Evolutionary conservation across 1,140 invertebrate species (phyloP), one percentile per base, ranked within the genome.

Genomic region (Drosophila kanapiae): DNA sequence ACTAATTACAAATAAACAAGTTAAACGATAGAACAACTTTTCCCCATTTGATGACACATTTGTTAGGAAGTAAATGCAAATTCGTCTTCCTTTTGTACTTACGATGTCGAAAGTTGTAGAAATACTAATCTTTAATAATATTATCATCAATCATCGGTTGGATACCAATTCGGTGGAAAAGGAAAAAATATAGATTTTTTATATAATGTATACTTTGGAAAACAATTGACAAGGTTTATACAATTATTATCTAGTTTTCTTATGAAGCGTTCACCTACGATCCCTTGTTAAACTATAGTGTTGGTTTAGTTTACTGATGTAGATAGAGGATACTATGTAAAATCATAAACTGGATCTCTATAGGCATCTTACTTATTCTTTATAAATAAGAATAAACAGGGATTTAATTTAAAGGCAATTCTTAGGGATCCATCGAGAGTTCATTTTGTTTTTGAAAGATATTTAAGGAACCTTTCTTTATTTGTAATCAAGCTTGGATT

Each of bases 1-100:
- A 63, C 33, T 63, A 63, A 31, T 63, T 54, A 49, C 49, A 40
- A 63, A 63, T 63, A 42, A 63, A 23, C 61, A 42, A 63, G 49
- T 54, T 63, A 42, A 63, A 31, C 37, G 29, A 16, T 23, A 35
- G 48, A 33, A 31, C 18, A 40, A 62, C 60, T 38, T 33, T 40
- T 54, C 37, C 29, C 23, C 23, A 38, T 53, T 9, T 18, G 35
- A 23, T 63, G 61, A 63, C 49, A 63, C 61, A 54, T 54, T 29
- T 33, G 31, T 54, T 54, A 54, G 49, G 61, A 63, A 63, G 38
- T 23, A 35, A 63, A 45, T 60, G 53, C 27, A 47, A 60, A 62
- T 51, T 38, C 35, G n/a, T n/a, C n/a, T n/a, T n/a, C n/a, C n/a
- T n/a, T 37, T 62, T 7, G 4, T 8, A 35, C 38, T 49, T 42